Evolutionary conservation across 1,140 invertebrate species (phyloP).

Genomic region (Acromyrmex charruanus): DNA sequence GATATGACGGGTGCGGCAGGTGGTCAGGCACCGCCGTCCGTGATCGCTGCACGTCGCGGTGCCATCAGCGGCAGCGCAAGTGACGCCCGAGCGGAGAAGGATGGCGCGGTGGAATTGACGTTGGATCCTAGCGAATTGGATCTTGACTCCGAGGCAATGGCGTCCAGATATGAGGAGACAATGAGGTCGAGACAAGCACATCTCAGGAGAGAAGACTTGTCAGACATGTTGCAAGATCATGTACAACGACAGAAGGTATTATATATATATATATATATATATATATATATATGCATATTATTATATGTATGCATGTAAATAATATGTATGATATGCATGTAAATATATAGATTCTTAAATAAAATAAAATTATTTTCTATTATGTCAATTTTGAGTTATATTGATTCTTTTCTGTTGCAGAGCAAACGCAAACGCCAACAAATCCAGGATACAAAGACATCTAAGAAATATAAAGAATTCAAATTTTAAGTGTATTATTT

Average conservation of each 20-base stretch:
- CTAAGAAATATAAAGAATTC: constrained; percentile 99
- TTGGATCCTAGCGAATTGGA: constrained; percentile 99
- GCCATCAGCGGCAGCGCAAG: constrained; percentile 78
- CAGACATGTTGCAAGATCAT: constrained; percentile 99
- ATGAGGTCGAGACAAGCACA: constrained; percentile 96
- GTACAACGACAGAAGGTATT: constrained; percentile 96
- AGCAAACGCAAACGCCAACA: constrained; percentile 97
- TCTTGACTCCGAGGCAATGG: constrained; percentile 98
- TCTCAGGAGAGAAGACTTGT: constrained; percentile 97
- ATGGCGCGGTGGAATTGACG: constrained; percentile 95
- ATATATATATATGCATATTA: too few relatives aligned
- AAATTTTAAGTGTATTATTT: constrained; percentile 92
- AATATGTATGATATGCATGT: not conserved
- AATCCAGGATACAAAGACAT: constrained; percentile 94
- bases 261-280: constrained; percentile 8
- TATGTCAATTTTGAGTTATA: constrained; percentile 27
- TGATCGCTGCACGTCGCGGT: constrained; percentile 84
- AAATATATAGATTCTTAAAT: constrained; percentile 36
- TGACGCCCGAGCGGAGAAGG: constrained; percentile 85
- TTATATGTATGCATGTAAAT: not conserved
- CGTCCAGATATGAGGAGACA: constrained; percentile 98
- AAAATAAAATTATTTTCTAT: constrained; percentile 30
- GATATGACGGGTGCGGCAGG: constrained; percentile 92
- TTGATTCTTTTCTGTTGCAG: constrained; percentile 86
- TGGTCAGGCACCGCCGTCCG: constrained; percentile 87